A percentile compares a stretch with the other conserved stretches of the same genome.
Conservation (phyloP, 2,113 vertebrate species). For the Cryptotis parvus region DNA sequence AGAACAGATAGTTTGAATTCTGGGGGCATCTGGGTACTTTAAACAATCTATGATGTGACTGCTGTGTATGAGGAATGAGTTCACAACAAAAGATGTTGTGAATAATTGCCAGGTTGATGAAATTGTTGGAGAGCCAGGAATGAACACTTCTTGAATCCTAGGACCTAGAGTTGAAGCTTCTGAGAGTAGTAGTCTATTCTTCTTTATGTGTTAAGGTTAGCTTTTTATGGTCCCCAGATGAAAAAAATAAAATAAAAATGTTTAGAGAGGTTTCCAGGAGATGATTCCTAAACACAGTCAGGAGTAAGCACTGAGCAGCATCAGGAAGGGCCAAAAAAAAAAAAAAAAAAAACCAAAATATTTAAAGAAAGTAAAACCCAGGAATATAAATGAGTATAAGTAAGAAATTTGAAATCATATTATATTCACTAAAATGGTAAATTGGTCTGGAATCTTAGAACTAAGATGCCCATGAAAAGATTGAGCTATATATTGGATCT, state of each 20-base stretch:
- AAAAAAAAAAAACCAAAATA: too few species aligned
- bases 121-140: constrained; percentile 80
- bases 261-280: not conserved
- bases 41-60: constrained; percentile 78
- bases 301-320: too few species aligned
- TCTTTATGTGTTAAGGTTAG: constrained; percentile 77
- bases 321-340: too few species aligned
- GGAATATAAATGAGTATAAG: too few species aligned
- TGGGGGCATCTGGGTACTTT: constrained; percentile 82
- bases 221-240: constrained; percentile 62
- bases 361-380: too few species aligned
- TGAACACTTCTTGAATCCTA: constrained; percentile 53
- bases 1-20: constrained; percentile 83
- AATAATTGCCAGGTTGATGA: constrained; percentile 78
- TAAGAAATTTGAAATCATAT: not conserved
- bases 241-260: not conserved
- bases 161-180: constrained; percentile 15
- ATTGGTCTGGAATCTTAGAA: not conserved
- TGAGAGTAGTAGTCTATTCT: constrained; percentile 66
- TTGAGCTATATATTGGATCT: not conserved
- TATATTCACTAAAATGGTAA: not conserved
- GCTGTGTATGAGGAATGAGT: constrained; percentile 85
- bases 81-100: constrained; percentile 80
- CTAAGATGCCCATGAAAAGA: not conserved
- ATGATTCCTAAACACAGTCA: too few species aligned